These are phyloP conservation scores for Chamaea fasciata DNA, from an alignment of 2,113 vertebrate genomes.

Conservation along the genomic window DNA sequence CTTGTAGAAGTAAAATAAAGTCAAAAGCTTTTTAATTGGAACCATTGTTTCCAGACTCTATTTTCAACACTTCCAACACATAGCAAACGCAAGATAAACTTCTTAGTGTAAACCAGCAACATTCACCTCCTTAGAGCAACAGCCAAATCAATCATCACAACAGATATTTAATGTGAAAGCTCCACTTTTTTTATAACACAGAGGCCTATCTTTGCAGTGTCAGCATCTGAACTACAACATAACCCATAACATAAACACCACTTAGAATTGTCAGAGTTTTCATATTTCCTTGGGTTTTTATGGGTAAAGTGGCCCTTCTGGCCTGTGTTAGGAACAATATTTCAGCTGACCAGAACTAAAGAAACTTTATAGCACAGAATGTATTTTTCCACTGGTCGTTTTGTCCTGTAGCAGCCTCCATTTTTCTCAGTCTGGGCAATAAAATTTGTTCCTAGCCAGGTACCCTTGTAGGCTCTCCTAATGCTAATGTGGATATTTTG, in stretches of 20 bases:
- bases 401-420: background rate
- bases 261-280: background rate
- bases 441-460: background rate
- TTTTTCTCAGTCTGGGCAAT: background rate
- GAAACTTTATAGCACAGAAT: background rate
- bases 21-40: background rate
- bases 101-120: background rate
- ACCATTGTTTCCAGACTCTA: background rate
- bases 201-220: background rate
- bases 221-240: background rate
- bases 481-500: rapidly evolving
- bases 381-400: background rate
- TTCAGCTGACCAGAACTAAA: background rate
- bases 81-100: background rate
- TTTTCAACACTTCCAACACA: background rate
- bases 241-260: background rate
- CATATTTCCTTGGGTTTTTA: background rate
- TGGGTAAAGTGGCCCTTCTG: background rate
- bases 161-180: background rate
- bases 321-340: background rate
- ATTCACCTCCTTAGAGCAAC: background rate
- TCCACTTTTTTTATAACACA: background rate
- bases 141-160: background rate
- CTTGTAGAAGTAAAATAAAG: background rate
- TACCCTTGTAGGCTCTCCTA: background rate